phyloP scores from a whole-genome alignment of 2,888 invertebrate species.

The Caenorhabditis panamensis region DNA sequence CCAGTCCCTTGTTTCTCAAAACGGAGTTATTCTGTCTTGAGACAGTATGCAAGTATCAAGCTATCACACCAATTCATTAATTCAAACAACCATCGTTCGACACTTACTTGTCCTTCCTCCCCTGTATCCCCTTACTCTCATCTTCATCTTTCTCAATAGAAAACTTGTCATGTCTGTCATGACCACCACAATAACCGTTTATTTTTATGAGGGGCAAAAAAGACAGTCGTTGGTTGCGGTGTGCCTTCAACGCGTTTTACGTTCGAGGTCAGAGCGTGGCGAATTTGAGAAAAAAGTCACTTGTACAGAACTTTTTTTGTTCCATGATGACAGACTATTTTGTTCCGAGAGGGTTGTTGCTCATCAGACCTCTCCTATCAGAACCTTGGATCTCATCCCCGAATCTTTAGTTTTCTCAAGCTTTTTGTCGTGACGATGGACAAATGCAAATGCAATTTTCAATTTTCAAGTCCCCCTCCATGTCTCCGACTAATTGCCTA shows the following conservation, averaged over 20 bases:
- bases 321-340: background rate
- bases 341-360: background rate
- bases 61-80: background rate
- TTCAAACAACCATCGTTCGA: background rate
- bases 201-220: constrained; percentile 71
- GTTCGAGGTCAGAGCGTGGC: constrained; percentile 60
- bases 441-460: constrained; percentile 48
- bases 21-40: background rate
- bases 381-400: background rate
- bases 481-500: constrained; percentile 55
- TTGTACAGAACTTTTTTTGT: constrained; percentile 7
- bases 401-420: constrained; percentile 1
- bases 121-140: constrained; percentile 8
- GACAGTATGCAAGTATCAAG: background rate
- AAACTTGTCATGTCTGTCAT: constrained; percentile 62
- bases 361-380: background rate
- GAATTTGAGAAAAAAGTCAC: constrained; percentile 37
- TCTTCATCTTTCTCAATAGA: constrained; percentile 40
- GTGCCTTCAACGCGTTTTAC: constrained; percentile 52
- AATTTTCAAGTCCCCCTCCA: constrained; percentile 44
- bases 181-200: constrained; percentile 74
- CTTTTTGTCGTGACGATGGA: constrained; percentile 34
- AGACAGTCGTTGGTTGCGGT: constrained; percentile 49
- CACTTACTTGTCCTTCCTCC: constrained; percentile 11
- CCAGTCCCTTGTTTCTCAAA: background rate